Conservation (phyloP, 2,888 invertebrate species). For the Drosophila planitibia region DNA sequence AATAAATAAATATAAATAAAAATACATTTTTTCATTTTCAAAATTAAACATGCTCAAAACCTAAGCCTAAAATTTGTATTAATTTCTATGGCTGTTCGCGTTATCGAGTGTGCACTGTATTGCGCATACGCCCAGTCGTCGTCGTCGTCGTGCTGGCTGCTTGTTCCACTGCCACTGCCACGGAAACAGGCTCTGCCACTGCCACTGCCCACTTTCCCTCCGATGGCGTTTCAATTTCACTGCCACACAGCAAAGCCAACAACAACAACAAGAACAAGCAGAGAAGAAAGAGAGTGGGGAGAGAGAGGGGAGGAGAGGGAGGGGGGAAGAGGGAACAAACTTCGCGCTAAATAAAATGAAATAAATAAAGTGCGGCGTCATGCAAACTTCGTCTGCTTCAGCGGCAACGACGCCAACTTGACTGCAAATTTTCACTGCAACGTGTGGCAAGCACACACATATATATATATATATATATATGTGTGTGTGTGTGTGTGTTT, state of each 20-base stretch:
- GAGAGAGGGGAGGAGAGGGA: not conserved
- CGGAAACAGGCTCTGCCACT: constrained; percentile 20
- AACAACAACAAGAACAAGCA: not conserved
- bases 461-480: not conserved
- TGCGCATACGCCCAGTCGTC: constrained; percentile 70
- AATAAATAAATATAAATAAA: not conserved
- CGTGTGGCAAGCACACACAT: constrained; percentile 34
- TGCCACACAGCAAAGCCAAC: constrained; percentile 42
- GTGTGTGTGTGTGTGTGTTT: constrained; percentile 4
- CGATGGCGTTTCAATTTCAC: constrained; percentile 57
- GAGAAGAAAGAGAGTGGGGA: not conserved
- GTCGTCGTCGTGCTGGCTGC: constrained; percentile 37
- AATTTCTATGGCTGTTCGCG: not conserved
- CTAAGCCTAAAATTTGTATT: too few species aligned
- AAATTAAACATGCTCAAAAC: too few species aligned
- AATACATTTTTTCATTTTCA: not conserved
- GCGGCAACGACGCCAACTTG: constrained; percentile 75
- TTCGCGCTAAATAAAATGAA: constrained; percentile 65
- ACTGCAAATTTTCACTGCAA: constrained; percentile 78
- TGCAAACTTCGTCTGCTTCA: constrained; percentile 77
- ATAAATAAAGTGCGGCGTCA: constrained; percentile 67
- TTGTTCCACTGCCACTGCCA: constrained; percentile 21
- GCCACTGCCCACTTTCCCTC: constrained; percentile 58
- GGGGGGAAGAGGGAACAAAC: not conserved
- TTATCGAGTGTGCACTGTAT: constrained; percentile 33